phyloP scores from a whole-genome alignment of 2,888 invertebrate species.

The Hoplodrina blanda region DNA sequence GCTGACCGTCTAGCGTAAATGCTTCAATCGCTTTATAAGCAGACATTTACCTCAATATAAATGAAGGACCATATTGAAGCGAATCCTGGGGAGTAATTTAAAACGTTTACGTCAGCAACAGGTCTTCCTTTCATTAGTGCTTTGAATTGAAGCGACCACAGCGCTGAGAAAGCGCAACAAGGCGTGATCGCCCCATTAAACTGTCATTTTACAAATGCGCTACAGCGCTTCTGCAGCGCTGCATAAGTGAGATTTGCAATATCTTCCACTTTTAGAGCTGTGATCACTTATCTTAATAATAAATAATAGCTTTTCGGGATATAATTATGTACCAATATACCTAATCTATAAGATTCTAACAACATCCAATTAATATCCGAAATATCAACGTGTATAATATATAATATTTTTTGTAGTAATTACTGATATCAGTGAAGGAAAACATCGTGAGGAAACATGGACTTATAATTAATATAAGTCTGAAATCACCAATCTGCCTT shows the following conservation, averaged over 20 bases:
- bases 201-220: neutral
- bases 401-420: no score
- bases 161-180: neutral
- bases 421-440: no score
- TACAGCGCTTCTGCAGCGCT: neutral
- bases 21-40: neutral
- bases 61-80: neutral
- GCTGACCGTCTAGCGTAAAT: neutral
- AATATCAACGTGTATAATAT: no score
- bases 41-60: neutral
- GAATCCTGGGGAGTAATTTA: neutral
- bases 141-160: neutral
- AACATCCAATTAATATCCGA: no score
- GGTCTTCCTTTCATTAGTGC: slow-evolving; percentile 16
- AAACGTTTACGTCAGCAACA: slow-evolving; percentile 17
- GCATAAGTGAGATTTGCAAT: neutral
- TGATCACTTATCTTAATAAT: no score
- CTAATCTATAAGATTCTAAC: no score
- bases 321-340: no score
- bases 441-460: no score
- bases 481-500: no score
- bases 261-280: no score
- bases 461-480: no score
- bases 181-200: neutral
- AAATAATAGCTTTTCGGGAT: no score